Evolutionary conservation across 2,888 invertebrate genomes (phyloP).

Genomic region (Heliconius ethilla): DNA sequence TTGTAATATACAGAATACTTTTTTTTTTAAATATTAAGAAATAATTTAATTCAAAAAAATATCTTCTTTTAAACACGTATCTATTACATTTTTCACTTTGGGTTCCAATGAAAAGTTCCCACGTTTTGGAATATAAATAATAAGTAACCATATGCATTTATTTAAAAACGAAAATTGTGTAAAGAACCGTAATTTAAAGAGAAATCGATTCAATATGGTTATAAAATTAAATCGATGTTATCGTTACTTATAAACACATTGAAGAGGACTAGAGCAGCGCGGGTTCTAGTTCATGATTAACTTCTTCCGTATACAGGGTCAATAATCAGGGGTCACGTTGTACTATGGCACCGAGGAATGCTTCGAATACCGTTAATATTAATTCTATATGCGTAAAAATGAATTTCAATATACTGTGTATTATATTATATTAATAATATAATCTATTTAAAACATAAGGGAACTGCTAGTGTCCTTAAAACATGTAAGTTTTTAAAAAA

Average conservation of each 20-base stretch:
- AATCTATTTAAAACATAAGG: neutral
- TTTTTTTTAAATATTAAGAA: neutral
- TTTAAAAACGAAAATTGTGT: neutral
- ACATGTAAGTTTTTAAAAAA: neutral
- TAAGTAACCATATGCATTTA: neutral
- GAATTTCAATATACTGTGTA: neutral
- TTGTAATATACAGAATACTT: neutral
- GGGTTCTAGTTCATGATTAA: constrained; percentile 65
- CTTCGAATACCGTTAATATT: constrained; percentile 34
- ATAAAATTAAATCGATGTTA: constrained; percentile 49
- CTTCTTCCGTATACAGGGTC: constrained; percentile 77
- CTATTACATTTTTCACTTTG: too few relatives aligned
- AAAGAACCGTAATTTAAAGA: neutral
- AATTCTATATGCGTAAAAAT: neutral
- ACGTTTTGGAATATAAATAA: too few relatives aligned
- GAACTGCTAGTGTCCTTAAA: neutral
- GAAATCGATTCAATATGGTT: constrained; percentile 33
- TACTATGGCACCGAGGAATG: constrained; percentile 38
- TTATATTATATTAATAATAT: neutral
- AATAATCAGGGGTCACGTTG: constrained; percentile 67
- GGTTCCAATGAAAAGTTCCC: neutral
- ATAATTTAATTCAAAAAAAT: neutral
- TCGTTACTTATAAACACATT: constrained; percentile 56
- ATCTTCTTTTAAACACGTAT: neutral
- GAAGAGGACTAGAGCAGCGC: constrained; percentile 47